Evolutionary conservation across 2,888 invertebrate genomes (phyloP).

Genomic region (Troglohyphantes excavatus): DNA sequence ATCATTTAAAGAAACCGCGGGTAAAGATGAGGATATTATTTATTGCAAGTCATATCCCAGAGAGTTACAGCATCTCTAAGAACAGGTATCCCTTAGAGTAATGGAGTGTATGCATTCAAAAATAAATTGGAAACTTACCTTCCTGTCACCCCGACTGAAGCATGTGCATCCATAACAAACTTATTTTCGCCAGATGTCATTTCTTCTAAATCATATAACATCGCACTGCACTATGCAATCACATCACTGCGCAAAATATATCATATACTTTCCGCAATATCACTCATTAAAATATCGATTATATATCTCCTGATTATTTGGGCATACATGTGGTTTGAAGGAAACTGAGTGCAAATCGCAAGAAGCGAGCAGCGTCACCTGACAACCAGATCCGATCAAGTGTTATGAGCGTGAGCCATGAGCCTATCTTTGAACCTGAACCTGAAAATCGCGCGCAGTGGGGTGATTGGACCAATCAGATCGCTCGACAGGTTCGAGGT

Average conservation of each 20-base stretch:
- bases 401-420: not conserved
- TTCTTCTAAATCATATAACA: no score
- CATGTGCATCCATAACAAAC: no score
- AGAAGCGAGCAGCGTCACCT: not conserved
- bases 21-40: no score
- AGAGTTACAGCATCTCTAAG: no score
- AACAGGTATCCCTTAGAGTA: no score
- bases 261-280: no score
- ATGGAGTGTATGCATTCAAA: no score
- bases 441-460: slow-evolving; percentile 54
- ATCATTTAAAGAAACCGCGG: no score
- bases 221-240: not conserved
- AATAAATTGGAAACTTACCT: not conserved
- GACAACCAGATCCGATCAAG: not conserved
- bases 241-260: not conserved
- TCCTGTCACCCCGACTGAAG: not conserved
- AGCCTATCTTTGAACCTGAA: not conserved
- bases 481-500: not conserved
- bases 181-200: not conserved
- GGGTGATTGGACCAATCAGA: slow-evolving; percentile 35
- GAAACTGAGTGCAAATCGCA: not conserved
- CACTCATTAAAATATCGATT: no score
- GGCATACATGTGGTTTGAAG: no score
- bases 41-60: no score
- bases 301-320: no score